Base-by-base conservation (phyloP, 2,888 invertebrate species). In the Encarsia formosa region DNA sequence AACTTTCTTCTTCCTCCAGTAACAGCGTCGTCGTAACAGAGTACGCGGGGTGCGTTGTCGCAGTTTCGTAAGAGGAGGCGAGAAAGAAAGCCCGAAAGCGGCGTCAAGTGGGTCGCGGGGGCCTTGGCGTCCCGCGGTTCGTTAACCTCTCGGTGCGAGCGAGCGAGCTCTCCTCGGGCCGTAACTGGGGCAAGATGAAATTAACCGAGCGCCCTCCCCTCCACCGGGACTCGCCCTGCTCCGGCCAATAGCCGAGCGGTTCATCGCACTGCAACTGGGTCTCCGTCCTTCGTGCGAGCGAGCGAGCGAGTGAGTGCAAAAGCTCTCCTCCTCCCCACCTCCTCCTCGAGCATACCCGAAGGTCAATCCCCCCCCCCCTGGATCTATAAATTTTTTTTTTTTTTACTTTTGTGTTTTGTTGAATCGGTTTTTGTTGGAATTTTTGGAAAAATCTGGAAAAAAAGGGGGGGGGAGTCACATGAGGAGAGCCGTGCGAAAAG, bases 171-270 rank as follows among this genome's bases (percentile, higher is more conserved):
- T 15, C 19, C 69, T 70, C 70, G 70, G 71, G 70, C 72, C 72
- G 77, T 79, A 81, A 80, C 80, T 80, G 77, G 80, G 80, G 78
- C 81, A 80, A 79, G 79, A 80, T 80, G 79, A 79, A 80, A 80
- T 80, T 79, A 78, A 78, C 78, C 77, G 70, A 73, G 67, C 76
- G 70, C 46, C 57, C 39, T 43, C 50, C 59, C 49, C 53, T 26
- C 31, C 52, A 22, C 49, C 24, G 53, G 38, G 50, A 32, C 43
- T 48, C 52, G 18, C 38, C 39, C 35, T 39, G 42, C 23, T 34
- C 50, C 43, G 11, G 55, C 49, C 52, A 29, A 20, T n/a, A n/a
- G n/a, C n/a, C n/a, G n/a, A n/a, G n/a, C 34, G 42, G 72, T 71
- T 73, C 73, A 73, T 71, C 71, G 70, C 72, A 73, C 73, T 67